These are phyloP conservation scores for Tethea ocularis DNA, from an alignment of 2,888 invertebrate species.

Conservation along the genomic window DNA sequence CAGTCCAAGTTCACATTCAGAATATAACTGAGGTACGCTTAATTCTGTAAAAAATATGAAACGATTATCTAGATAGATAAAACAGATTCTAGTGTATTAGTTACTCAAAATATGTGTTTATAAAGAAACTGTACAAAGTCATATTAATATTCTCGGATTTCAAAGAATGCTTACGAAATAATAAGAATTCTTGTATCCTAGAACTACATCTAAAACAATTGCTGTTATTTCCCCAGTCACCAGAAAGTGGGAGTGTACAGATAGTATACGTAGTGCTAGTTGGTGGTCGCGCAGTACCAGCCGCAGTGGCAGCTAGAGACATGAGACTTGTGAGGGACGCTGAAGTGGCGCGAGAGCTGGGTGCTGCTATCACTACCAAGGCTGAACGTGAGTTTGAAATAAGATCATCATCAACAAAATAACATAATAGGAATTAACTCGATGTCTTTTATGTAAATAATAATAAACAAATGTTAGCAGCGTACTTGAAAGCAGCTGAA, in stretches of 20 bases:
- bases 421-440: background rate
- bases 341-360: conserved; percentile 89
- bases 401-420: background rate
- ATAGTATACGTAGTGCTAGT: conserved; percentile 92
- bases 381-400: conserved; percentile 89
- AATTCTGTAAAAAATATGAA: background rate
- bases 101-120: no score
- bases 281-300: conserved; percentile 90
- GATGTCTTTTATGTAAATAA: conserved; percentile 8
- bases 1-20: conserved; percentile 87
- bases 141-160: no score
- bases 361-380: conserved; percentile 90
- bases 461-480: conserved; percentile 68
- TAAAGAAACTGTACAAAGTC: no score
- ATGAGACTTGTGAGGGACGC: conserved; percentile 91
- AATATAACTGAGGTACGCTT: conserved; percentile 82
- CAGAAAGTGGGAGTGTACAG: conserved; percentile 83
- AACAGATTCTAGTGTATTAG: background rate
- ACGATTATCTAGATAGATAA: background rate
- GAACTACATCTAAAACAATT: background rate
- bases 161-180: background rate
- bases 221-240: conserved; percentile 45
- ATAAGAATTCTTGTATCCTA: no score
- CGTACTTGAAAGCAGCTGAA: conserved; percentile 87
- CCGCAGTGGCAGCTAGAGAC: conserved; percentile 91